Evolutionary conservation across 2,113 vertebrate species (phyloP), one percentile per base, ranked within the genome.

Genomic region (Anguilla rostrata): DNA sequence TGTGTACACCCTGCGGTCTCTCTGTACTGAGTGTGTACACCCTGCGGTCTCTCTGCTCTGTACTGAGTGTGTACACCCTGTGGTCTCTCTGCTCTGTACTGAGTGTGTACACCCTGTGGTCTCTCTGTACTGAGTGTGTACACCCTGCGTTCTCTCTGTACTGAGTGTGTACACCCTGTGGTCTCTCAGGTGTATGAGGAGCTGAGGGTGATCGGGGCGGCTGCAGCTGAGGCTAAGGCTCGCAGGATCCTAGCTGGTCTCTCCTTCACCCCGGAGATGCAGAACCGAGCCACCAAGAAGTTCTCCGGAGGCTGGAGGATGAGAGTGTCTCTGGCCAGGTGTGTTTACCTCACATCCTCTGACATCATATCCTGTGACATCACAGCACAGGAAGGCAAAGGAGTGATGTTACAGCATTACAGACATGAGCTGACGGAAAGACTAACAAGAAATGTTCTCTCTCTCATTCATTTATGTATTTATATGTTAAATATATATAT

Each of bases 221-320:
- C 97, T 0, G 96, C 97, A 0, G 98, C 98, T 0, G 98, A 98
- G 87, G 94, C 97, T 46, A 98, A 98, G 85, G 98, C 98, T 0
- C 94, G 98, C 0, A 91, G 98, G 46, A 99, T 99, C 90, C 90
- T 99, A 91, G 98, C 98, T 0, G 98, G 98, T 90, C 88, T 98
- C 83, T 95, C 97, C 0, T 98, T 99, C 2, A 98, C 97, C 46
- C 93, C 98, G 0, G 98, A 98, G 90, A 98, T 98, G 97, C 97
- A 98, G 92, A 97, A 97, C 89, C 92, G 98, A 89, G 91, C 97
- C 39, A 99, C 98, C 2, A 97, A 96, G 91, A 97, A 97, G 91
- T 99, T 98, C 91, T 98, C 97, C 0, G 98, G 98, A 43, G 98
- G 98, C 0, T 98, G 98, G 98, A 95, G 98, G 34, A 99, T 99